These are phyloP conservation scores for Anodontia alba DNA, from an alignment of 2,888 invertebrate genomes.

Conservation along the genomic window DNA sequence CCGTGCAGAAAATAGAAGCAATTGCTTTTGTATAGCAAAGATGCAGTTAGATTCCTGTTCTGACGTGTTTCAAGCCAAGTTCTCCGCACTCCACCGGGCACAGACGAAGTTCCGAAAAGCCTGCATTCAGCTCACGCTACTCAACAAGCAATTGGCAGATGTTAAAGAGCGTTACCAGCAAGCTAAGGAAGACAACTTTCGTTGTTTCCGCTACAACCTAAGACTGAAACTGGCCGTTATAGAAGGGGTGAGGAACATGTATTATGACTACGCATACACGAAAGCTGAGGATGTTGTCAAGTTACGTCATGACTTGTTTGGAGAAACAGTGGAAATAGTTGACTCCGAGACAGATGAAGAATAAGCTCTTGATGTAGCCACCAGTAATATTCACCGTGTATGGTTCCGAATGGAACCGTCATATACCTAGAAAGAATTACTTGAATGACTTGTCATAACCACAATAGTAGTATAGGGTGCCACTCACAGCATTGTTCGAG, in stretches of 20 bases:
- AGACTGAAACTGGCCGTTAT: conserved; percentile 71
- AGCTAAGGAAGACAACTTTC: conserved; percentile 64
- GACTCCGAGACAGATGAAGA: conserved; percentile 4
- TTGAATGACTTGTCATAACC: too few relatives aligned
- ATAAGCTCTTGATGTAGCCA: too few relatives aligned
- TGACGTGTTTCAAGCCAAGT: too few relatives aligned
- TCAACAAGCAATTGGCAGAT: conserved; percentile 67
- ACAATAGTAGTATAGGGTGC: too few relatives aligned
- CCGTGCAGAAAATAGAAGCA: too few relatives aligned
- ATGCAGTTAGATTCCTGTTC: too few relatives aligned
- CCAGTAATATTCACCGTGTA: not conserved
- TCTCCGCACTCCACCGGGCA: conserved; percentile 27
- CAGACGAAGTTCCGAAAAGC: conserved; percentile 68
- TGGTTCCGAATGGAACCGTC: not conserved
- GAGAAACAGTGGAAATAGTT: conserved; percentile 29
- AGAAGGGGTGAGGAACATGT: conserved; percentile 77
- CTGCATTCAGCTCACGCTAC: conserved; percentile 70
- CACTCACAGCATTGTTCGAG: too few relatives aligned
- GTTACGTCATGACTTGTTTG: conserved; percentile 49
- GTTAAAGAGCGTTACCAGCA: conserved; percentile 66
- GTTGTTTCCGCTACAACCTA: conserved; percentile 72
- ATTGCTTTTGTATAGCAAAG: too few relatives aligned
- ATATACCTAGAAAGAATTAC: not conserved
- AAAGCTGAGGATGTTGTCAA: conserved; percentile 68
- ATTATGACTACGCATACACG: conserved; percentile 73